Conservation (phyloP, 2,113 vertebrate genomes). For the Nibea albiflora region DNA sequence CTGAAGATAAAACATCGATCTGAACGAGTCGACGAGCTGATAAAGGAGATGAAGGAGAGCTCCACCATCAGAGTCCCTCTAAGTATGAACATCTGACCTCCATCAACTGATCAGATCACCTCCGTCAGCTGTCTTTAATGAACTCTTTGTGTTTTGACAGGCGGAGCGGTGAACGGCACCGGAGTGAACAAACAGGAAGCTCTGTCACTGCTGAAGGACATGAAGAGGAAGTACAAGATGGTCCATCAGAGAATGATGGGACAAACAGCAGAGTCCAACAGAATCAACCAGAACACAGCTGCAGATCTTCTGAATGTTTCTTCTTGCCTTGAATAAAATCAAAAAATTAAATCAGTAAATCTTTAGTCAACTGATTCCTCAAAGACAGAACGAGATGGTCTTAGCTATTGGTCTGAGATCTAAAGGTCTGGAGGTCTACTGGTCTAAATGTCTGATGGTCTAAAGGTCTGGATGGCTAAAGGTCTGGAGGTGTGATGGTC, state of each 20-base stretch:
- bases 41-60: slow-evolving; percentile 80
- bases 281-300: neutral
- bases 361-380: too few relatives aligned
- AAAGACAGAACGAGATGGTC: too few relatives aligned
- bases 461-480: too few relatives aligned
- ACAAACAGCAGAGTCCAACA: slow-evolving; percentile 38
- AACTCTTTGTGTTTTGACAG: slow-evolving; percentile 49
- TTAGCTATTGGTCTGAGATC: too few relatives aligned
- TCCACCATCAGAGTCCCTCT: slow-evolving; percentile 77
- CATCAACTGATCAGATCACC: neutral
- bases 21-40: slow-evolving; percentile 81
- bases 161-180: slow-evolving; percentile 28
- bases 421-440: too few relatives aligned
- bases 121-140: neutral
- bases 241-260: slow-evolving; percentile 61
- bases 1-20: slow-evolving; percentile 63
- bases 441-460: too few relatives aligned
- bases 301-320: neutral
- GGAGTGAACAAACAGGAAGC: slow-evolving; percentile 62
- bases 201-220: slow-evolving; percentile 69
- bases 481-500: too few relatives aligned
- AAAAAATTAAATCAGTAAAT: too few relatives aligned
- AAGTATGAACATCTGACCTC: slow-evolving; percentile 73
- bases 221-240: slow-evolving; percentile 74
- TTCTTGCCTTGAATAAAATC: neutral